Conservation (phyloP, 2,888 invertebrate species). For the Orthosia gracilis region DNA sequence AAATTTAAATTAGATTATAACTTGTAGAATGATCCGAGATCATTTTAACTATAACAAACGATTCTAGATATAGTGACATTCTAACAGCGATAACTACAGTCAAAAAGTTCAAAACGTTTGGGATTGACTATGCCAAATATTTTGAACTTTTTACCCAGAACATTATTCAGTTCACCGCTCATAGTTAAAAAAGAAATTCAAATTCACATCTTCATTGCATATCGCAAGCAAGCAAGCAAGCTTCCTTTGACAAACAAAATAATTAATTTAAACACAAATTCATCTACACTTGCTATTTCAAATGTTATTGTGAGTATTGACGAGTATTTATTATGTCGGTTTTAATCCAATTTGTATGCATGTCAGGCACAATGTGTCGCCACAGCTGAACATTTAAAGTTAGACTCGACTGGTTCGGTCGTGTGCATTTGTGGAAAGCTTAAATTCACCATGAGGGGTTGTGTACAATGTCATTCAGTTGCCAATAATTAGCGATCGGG, state of each 20-base stretch:
- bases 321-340: slow-evolving; percentile 12
- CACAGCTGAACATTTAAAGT: slow-evolving; percentile 44
- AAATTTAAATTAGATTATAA: too few relatives aligned
- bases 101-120: too few relatives aligned
- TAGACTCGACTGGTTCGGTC: not conserved
- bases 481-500: slow-evolving; percentile 19
- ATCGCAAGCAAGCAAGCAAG: too few relatives aligned
- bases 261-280: slow-evolving; percentile 1
- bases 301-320: slow-evolving; percentile 21
- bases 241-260: not conserved
- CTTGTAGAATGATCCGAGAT: too few relatives aligned
- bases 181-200: too few relatives aligned
- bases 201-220: too few relatives aligned
- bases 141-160: too few relatives aligned
- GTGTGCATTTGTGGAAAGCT: slow-evolving; percentile 15
- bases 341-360: slow-evolving; percentile 38
- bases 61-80: too few relatives aligned
- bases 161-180: too few relatives aligned
- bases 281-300: slow-evolving; percentile 1
- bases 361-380: slow-evolving; percentile 31
- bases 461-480: slow-evolving; percentile 21
- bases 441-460: not conserved
- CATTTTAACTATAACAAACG: too few relatives aligned
- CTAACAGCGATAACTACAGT: too few relatives aligned
- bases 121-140: too few relatives aligned